These are phyloP conservation scores for Reticulitermes speratus DNA, from an alignment of 1,140 invertebrate species.

Conservation along the genomic window DNA sequence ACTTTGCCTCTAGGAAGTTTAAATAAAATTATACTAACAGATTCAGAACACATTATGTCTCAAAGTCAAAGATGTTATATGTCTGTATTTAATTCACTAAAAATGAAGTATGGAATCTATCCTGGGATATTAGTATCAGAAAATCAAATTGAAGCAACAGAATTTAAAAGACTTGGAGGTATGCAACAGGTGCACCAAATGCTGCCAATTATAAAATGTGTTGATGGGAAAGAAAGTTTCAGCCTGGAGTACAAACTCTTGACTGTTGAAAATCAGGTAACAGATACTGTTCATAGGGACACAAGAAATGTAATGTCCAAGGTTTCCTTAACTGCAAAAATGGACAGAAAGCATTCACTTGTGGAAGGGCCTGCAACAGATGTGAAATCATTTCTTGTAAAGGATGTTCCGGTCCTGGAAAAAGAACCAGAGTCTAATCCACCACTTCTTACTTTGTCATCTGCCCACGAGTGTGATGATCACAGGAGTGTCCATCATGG, in stretches of 20 bases:
- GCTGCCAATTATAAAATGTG: background rate
- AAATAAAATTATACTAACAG: constrained; percentile 38
- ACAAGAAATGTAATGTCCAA: background rate
- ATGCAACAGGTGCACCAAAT: background rate
- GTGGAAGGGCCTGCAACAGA: background rate
- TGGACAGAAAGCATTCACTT: background rate
- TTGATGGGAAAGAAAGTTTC: background rate
- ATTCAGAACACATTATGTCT: constrained; percentile 30
- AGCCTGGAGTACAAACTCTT: background rate
- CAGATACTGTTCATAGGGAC: background rate
- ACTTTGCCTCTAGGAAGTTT: background rate
- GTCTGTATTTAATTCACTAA: constrained; percentile 13
- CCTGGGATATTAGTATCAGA: constrained; percentile 12
- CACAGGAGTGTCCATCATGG: background rate
- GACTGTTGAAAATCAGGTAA: background rate
- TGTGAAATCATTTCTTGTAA: background rate
- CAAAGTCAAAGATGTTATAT: constrained; percentile 28
- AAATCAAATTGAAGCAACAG: constrained; percentile 7
- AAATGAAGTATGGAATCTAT: background rate
- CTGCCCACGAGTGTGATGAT: background rate
- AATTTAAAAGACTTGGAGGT: background rate
- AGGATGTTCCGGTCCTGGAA: background rate
- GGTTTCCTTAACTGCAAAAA: background rate
- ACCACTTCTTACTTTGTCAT: background rate
- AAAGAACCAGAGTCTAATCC: background rate